Evolutionary conservation across 2,888 invertebrate species (phyloP), one percentile per base, ranked within the genome.

Genomic region (Ceriagrion tenellum): DNA sequence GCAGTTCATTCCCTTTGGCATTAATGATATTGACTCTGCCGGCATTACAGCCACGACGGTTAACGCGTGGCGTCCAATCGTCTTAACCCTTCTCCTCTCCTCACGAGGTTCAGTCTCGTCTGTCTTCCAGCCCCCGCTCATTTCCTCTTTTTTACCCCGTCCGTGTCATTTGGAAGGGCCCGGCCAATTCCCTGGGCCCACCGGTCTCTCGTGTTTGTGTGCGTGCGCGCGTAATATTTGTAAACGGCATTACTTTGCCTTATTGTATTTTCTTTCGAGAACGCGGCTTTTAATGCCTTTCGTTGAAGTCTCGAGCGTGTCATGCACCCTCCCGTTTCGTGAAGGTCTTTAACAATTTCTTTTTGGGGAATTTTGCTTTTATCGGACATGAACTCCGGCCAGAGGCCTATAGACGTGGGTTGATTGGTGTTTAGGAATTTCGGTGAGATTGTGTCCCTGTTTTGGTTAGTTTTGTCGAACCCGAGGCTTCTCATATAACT

Each of bases 21-120:
- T 81, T 81, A 81, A 81, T 81, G 81, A 81, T 81, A 81, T 81
- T 81, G 81, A 81, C 81, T 81, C 81, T 30, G 35, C 30, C 35
- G 35, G 35, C 81, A 81, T 81, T 81, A 81, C 81, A 81, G 81
- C 30, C 81, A 4, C n/a, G 81, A 81, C 81, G 81, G 81, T 81
- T 81, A 81, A 81, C 30, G 81, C n/a, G 81, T 81, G 81, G 81
- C 81, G 81, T 81, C 35, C 81, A 81, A 81, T 81, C 81, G 30
- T 81, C 69, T 69, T 69, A 26, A 8, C 26, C 23, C 18, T n/a
- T 23, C 74, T 30, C 20, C 18, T 69, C 10, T 12, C n/a, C 26
- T 26, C n/a, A 35, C 81, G 35, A 35, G 81, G 81, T 81, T 18
- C 30, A 35, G 35, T 2, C 81, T 35, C 26, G 81, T 35, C 81